Base-by-base conservation (phyloP, 2,797 vertebrate species). In the Danionella dracula region DNA sequence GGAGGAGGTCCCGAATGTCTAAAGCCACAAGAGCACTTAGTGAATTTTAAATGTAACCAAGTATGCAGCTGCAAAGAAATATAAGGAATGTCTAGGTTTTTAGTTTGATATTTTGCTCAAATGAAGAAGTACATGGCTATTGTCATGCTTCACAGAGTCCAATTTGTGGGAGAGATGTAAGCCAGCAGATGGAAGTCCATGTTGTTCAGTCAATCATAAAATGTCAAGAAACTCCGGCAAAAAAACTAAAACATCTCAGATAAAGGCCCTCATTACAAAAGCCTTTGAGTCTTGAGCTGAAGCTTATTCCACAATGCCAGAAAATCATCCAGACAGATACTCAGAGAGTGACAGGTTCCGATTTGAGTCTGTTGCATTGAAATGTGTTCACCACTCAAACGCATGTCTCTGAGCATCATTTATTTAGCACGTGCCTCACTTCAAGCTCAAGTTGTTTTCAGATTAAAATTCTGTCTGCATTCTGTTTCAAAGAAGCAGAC, bases 111-210 rank as follows among this genome's bases (percentile, higher is more conserved):
- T 37, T 50, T 7, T 44, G 37, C 46, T 58, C 46, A 67, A 67
- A 34, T 38, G 12, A 48, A 69, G 34, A 48, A 50, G 56, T 73
- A 37, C 40, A n/a, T 38, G 21, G 53, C 45, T 65, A 41, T 69
- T 69, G 54, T 73, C 54, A 69, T 2, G 55, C 71, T 69, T 56
- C 66, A 55, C 64, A 49, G 42, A 48, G 49, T 60, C 46, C 41
- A 73, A 73, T 73, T 73, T 73, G 55, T 35, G 29, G 48, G 41
- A 65, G 65, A 55, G 71, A 55, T 69, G 69, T 56, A 48, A 73
- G 59, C 41, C 48, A 54, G 42, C 71, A 69, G 55, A 53, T 8
- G 15, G 31, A 65, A 73, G 69, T 38, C 60, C 60, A 40, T 69
- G 49, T 56, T 49, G 60, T 32, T 9, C 49, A 59, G 59, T 69